Evolutionary conservation across 2,797 vertebrate genomes (phyloP), one percentile per base, ranked within the genome.

Genomic region (Sandelia bainsii): DNA sequence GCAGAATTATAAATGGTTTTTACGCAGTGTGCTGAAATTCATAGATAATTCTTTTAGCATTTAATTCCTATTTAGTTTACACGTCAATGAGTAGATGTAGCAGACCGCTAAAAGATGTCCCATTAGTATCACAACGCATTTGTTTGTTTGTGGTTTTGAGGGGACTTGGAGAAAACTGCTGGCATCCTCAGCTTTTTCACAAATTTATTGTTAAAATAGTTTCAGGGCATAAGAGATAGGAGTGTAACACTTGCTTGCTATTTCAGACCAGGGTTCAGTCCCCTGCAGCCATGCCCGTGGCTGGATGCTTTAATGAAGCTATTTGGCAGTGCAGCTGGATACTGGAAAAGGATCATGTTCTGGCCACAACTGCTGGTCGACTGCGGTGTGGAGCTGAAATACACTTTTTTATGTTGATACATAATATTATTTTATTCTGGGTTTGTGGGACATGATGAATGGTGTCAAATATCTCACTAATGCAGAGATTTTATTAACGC

Each of bases 281-380:
- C 59, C 82, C 81, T 72, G 62, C 49, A 89, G 84, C 66, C 6
- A 23, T 76, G 83, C 88, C 80, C 83, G 65, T 48, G 77, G 90
- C 78, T 74, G 11, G 8, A 23, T 60, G 75, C 42, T 75, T 71
- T 72, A 85, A 84, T 81, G 65, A 84, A 70, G 34, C 40, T 9
- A 49, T 80, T 73, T 82, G 62, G 51, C 77, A 77, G 23, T 34
- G 32, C 69, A 68, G 10, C 20, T 80, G 46, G 57, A 75, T 75
- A 49, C 73, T 76, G 75, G 72, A 40, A 48, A 53, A 64, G 5
- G 34, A 71, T 54, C 51, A 46, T 49, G 58, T 75, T 69, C 45
- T 70, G 57, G 46, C 69, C 44, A 14, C 46, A 62, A 29, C 74
- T 69, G 70, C 44, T 76, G 62, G 27, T 71, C 42, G 6, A 72